Percentiles rank a stretch among this genome's conserved stretches.
Conservation (phyloP, 2,113 vertebrate genomes). For the Ptyas mucosa region DNA sequence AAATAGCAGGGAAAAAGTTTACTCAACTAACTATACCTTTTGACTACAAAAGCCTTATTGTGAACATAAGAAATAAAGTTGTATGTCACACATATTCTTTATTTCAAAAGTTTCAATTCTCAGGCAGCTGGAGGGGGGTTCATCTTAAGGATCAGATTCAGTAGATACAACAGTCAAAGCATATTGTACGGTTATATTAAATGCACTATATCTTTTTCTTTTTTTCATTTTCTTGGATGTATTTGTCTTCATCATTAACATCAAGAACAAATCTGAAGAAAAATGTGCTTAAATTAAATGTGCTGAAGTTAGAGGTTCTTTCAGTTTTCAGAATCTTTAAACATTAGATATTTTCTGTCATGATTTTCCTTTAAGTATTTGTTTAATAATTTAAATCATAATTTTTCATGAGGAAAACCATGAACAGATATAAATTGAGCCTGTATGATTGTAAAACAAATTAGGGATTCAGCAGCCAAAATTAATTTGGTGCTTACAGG, state of each 20-base stretch:
- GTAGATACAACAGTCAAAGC: not conserved
- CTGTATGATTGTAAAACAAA: not conserved
- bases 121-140: not conserved
- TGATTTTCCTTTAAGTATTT: not conserved
- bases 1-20: conserved; percentile 7
- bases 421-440: not conserved
- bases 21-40: not conserved
- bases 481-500: not conserved
- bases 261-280: not conserved
- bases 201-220: not conserved
- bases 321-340: not conserved
- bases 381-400: not conserved
- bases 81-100: not conserved
- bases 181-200: not conserved
- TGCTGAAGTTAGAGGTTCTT: not conserved
- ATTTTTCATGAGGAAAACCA: not conserved
- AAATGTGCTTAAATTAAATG: not conserved
- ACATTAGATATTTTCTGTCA: not conserved
- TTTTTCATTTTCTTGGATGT: not conserved
- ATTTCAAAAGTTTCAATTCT: not conserved
- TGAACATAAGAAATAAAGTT: not conserved
- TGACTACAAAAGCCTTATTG: not conserved
- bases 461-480: not conserved
- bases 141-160: not conserved
- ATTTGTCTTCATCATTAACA: not conserved